Percentiles rank a stretch among this genome's conserved stretches.
Evolutionary conservation across 2,113 vertebrate genomes (phyloP).

Genomic region (Theropithecus gelada): DNA sequence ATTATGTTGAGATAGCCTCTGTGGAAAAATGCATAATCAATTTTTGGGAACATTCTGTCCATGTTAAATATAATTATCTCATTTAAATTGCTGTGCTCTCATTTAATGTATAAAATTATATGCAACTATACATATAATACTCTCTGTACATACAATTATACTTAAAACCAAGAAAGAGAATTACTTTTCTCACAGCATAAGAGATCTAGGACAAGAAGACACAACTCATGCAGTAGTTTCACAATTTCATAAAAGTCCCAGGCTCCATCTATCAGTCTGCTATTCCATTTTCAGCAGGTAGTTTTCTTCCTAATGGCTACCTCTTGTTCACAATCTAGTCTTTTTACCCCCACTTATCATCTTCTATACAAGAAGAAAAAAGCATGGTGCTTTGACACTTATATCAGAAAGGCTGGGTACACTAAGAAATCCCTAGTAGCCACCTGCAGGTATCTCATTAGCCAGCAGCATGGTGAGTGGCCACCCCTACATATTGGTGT

Average conservation of each 20-base stretch:
- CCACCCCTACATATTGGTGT: accelerated
- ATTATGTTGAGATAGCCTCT: neutral
- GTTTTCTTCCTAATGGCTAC: neutral
- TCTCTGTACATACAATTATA: neutral
- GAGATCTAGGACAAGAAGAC: neutral
- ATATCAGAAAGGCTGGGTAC: neutral
- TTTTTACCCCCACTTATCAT: neutral
- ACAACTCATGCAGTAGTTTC: neutral
- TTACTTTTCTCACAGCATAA: neutral
- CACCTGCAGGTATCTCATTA: neutral
- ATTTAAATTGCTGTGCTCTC: neutral
- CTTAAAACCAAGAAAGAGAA: neutral
- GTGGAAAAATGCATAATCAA: neutral
- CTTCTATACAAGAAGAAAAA: neutral
- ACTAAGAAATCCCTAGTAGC: neutral
- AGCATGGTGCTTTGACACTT: neutral
- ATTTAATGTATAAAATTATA: conserved; percentile 1
- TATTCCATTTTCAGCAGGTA: neutral
- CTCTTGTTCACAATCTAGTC: neutral
- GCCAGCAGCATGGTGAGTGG: neutral
- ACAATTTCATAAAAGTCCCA: neutral
- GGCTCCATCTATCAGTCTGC: neutral
- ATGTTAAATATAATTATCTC: neutral
- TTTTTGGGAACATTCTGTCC: neutral
- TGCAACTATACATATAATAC: neutral